A percentile compares a stretch with the other conserved stretches of the same genome.
Conservation (phyloP, 1,140 invertebrate genomes). For the Apis laboriosa region DNA sequence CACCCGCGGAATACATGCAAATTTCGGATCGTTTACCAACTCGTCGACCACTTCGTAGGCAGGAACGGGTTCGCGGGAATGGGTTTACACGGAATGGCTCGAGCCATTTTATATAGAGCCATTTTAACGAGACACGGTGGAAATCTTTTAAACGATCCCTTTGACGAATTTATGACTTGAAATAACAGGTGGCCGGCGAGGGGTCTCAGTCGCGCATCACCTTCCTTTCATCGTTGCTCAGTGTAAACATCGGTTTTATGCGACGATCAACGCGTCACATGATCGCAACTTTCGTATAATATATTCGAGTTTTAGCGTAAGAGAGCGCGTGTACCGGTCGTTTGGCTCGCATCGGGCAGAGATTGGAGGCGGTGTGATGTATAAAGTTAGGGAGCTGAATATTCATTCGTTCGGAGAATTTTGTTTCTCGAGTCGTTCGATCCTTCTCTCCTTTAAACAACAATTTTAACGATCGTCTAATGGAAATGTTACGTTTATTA, state of each 20-base stretch:
- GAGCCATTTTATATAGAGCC: neutral
- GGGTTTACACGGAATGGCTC: no score
- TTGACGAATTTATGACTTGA: slow-evolving; percentile 1
- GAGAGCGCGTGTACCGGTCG: neutral
- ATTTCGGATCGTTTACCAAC: slow-evolving; percentile 2
- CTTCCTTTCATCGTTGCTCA: neutral
- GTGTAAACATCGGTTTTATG: neutral
- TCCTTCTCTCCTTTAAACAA: no score
- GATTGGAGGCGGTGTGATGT: neutral
- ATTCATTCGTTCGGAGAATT: neutral
- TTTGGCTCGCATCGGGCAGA: neutral
- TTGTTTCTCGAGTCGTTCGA: no score
- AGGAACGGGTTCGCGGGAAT: neutral
- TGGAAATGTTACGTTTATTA: no score
- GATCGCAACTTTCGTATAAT: no score
- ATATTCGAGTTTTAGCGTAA: neutral
- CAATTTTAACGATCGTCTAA: no score
- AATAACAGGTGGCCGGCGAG: neutral
- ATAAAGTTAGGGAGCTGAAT: neutral
- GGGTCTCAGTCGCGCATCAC: neutral
- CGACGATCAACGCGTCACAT: neutral
- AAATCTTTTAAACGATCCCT: neutral
- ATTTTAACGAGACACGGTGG: neutral
- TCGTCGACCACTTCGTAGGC: neutral
- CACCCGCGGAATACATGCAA: slow-evolving; percentile 15